Evolutionary conservation across 2,113 vertebrate genomes (phyloP), one percentile per base, ranked within the genome.

Genomic region (Helogale parvula): DNA sequence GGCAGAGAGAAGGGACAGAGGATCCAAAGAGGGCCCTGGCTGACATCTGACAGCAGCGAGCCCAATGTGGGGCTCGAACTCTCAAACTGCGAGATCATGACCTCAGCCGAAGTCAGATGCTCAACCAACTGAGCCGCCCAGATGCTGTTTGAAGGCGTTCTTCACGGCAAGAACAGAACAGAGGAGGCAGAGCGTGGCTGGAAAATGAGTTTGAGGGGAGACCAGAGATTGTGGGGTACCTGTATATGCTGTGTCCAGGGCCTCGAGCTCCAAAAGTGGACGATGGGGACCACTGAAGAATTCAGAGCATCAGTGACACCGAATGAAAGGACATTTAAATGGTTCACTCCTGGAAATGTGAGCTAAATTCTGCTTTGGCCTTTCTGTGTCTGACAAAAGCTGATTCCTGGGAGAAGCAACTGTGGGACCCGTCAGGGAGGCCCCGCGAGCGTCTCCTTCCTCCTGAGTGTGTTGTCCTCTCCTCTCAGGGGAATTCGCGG

Each of bases 181-280:
- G 35, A 27, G 3, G 13, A 68, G 45, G n/a, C 21, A n/a, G 21
- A 74, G 10, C 45, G 80, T 47, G 52, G 1, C 69, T 85, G 57
- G 50, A 21, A 41, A 50, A 29, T 65, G 23, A 17, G 5, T 54
- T 21, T 33, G 35, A 31, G 38, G 25, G 19, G 83, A 69, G 72
- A 41, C 25, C 2, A 0, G 10, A 27, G 33, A 2, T 29, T 29
- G 13, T 19, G 15, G 35, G 35, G 10, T 0, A 2, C 1, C 1
- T 0, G 0, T 4, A 0, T 60, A 0, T 25, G 33, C 38, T 38
- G 74, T 14, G 1, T 66, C 19, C 1, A 3, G 47, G 82, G 47
- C 3, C 52, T 57, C 8, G 3, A 21, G 27, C 57, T 50, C 38
- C 9, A 38, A 15, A 23, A 23, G 3, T 33, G 72, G 77, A 54